Conservation (phyloP, 2,113 vertebrate species). For the Tenebrosternarchus preto region DNA sequence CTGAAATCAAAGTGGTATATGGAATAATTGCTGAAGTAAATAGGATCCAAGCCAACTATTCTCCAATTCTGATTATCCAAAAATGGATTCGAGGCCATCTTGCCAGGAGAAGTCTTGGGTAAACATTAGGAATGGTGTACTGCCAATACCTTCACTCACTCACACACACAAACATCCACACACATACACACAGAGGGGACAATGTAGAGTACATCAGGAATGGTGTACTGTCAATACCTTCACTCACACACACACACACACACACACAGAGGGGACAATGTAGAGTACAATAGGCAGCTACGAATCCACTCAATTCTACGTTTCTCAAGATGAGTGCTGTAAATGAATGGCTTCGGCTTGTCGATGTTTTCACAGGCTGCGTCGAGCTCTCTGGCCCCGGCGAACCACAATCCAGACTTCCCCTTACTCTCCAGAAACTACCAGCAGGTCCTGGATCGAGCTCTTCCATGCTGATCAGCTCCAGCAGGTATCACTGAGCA, state of each 20-base stretch:
- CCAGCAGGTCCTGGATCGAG: not conserved
- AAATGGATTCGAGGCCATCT: constrained; percentile 75
- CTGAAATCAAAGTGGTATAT: constrained; percentile 63
- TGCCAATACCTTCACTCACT: too few relatives aligned
- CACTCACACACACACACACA: not conserved
- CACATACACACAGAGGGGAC: not conserved
- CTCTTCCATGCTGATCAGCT: not conserved
- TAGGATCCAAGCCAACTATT: constrained; percentile 68
- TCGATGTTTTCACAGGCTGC: not conserved
- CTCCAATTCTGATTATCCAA: constrained; percentile 75
- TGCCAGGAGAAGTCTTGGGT: constrained; percentile 70
- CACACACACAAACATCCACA: not conserved
- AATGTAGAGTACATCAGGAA: not conserved
- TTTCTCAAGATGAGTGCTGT: not conserved
- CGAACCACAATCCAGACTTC: not conserved
- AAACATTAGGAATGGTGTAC: constrained; percentile 36
- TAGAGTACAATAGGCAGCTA: not conserved
- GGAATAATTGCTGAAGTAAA: constrained; percentile 70
- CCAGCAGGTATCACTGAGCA: not conserved
- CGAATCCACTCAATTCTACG: too few relatives aligned
- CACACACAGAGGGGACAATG: too few relatives aligned
- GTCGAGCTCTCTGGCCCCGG: not conserved
- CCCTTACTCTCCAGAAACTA: not conserved
- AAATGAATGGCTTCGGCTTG: not conserved
- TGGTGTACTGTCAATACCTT: not conserved